Conservation (phyloP, 2,888 invertebrate species). For the Chrysolina americana region DNA sequence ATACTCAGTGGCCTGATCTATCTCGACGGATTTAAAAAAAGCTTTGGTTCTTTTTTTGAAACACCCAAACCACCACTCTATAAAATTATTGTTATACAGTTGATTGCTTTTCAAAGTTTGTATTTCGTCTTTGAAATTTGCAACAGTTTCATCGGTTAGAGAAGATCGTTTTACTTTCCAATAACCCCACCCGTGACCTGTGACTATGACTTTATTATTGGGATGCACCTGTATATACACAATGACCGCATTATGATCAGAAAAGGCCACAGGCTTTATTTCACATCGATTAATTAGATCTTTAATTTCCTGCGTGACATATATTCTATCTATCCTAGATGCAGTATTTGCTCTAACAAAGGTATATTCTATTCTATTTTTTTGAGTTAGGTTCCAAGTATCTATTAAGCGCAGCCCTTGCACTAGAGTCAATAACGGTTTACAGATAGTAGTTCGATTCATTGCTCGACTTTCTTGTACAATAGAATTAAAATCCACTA, state of each 20-base stretch:
- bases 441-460: neutral
- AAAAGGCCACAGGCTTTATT: constrained; percentile 13
- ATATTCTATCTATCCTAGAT: neutral
- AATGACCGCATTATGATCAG: constrained; percentile 10
- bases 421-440: neutral
- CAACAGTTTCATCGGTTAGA: neutral
- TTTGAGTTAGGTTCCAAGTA: neutral
- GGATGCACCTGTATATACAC: neutral
- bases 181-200: constrained; percentile 14
- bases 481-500: constrained; percentile 7
- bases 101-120: neutral
- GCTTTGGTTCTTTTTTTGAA: neutral
- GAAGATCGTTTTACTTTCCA: constrained; percentile 14
- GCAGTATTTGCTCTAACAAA: neutral
- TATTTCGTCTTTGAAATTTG: constrained; percentile 5
- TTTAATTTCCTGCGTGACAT: neutral
- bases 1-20: neutral
- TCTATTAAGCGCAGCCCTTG: neutral
- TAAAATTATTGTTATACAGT: neutral
- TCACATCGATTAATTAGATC: neutral
- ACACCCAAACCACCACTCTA: constrained; percentile 1
- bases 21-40: neutral
- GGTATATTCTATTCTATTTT: constrained; percentile 3
- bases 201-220: neutral
- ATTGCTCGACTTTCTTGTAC: neutral